Percentiles rank a stretch among this genome's conserved stretches.
phyloP scores from a whole-genome alignment of 2,888 invertebrate species.

The Coleophora flavipennella region DNA sequence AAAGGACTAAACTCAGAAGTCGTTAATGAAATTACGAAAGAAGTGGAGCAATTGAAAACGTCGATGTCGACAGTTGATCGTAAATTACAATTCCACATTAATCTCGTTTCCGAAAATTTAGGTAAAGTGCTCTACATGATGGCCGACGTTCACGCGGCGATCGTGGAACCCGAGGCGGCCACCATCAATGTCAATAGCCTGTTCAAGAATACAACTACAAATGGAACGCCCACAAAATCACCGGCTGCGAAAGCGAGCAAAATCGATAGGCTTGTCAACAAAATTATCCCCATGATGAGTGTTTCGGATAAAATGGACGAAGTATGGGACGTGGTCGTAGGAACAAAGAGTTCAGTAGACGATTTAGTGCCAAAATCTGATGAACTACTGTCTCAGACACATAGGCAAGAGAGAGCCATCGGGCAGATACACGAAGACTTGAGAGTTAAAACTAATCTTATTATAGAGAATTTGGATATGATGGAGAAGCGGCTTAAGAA shows the following conservation, averaged over 20 bases:
- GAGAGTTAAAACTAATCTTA: conserved; percentile 86
- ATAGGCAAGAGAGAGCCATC: conserved; percentile 88
- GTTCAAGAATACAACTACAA: conserved; percentile 69
- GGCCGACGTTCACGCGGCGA: conserved; percentile 86
- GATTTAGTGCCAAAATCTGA: conserved; percentile 90
- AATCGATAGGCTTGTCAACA: conserved; percentile 84
- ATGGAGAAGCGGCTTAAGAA: conserved; percentile 88
- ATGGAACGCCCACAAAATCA: conserved; percentile 64
- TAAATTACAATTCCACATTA: conserved; percentile 88
- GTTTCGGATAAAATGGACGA: conserved; percentile 93
- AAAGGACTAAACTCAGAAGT: conserved; percentile 88
- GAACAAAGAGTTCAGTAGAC: conserved; percentile 90
- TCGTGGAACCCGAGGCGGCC: conserved; percentile 80
- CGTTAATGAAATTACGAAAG: conserved; percentile 85
- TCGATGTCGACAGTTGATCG: conserved; percentile 85
- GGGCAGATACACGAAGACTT: conserved; percentile 89
- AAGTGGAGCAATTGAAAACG: conserved; percentile 83
- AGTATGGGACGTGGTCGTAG: conserved; percentile 92
- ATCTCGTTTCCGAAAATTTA: conserved; percentile 85
- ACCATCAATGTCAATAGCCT: conserved; percentile 64
- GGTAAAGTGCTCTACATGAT: conserved; percentile 85
- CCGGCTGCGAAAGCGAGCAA: conserved; percentile 78
- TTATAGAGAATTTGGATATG: conserved; percentile 89
- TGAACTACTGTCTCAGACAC: conserved; percentile 87
- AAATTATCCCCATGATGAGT: conserved; percentile 87